These are phyloP conservation scores for Agrilus planipennis DNA, from an alignment of 1,140 invertebrate genomes.

Conservation along the genomic window DNA sequence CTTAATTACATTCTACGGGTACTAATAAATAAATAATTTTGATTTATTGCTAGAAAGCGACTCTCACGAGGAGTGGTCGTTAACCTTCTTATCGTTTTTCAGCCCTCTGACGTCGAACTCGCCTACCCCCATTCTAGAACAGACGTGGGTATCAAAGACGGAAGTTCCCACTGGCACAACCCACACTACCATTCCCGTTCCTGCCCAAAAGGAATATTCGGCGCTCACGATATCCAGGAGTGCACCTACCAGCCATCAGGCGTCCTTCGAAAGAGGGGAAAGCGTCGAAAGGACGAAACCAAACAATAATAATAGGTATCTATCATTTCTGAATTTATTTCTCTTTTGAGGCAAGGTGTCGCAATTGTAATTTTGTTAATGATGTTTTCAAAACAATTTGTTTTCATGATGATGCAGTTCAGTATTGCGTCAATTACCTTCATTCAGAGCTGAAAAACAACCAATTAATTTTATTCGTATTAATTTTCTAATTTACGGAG, in stretches of 20 bases:
- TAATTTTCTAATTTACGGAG: too few species aligned
- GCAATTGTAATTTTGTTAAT: neutral
- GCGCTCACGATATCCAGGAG: slow-evolving; percentile 30
- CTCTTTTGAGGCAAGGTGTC: neutral
- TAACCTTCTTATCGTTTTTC: slow-evolving; percentile 24
- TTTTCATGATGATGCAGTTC: neutral
- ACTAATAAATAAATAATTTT: too few species aligned
- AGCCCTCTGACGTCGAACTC: slow-evolving; percentile 43
- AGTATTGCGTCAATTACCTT: neutral
- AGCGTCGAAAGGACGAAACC: slow-evolving; percentile 23
- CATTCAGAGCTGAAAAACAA: too few species aligned
- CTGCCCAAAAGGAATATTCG: slow-evolving; percentile 27
- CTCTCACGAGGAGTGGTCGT: too few species aligned
- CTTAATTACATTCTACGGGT: too few species aligned
- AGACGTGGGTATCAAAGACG: slow-evolving; percentile 29
- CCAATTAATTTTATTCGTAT: too few species aligned
- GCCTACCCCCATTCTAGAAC: slow-evolving; percentile 33
- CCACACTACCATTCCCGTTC: slow-evolving; percentile 18
- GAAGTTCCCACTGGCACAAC: slow-evolving; percentile 28
- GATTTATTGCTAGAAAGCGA: too few species aligned
- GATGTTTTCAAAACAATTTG: neutral
- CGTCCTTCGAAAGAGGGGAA: slow-evolving; percentile 32
- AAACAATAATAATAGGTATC: slow-evolving; percentile 12
- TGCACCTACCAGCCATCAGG: slow-evolving; percentile 30
- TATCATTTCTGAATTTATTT: neutral